Conservation (phyloP, 2,113 vertebrate genomes). For the Gavia stellata region DNA sequence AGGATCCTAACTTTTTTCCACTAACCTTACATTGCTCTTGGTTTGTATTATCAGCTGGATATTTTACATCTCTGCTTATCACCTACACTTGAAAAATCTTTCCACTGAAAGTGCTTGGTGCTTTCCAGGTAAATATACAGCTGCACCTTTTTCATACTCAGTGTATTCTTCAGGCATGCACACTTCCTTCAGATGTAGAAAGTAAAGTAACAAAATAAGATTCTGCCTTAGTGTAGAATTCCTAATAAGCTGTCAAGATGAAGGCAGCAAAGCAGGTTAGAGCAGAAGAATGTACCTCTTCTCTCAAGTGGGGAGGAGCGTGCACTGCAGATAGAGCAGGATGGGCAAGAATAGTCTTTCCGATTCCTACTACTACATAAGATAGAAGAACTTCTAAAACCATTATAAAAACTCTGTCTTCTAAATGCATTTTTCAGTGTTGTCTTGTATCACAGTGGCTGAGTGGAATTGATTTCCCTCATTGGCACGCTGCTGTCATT, state of each 20-base stretch:
- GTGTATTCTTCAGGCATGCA: background rate
- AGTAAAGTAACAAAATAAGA: background rate
- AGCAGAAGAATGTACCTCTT: background rate
- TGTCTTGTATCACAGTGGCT: background rate
- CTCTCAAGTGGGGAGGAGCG: background rate
- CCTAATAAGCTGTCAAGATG: background rate
- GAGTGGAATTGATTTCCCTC: background rate
- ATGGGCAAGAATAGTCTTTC: background rate
- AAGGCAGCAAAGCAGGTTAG: background rate
- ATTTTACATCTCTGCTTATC: background rate
- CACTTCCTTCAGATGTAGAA: background rate
- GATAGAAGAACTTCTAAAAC: background rate
- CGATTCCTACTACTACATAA: background rate
- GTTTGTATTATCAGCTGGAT: slow-evolving; percentile 17
- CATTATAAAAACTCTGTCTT: background rate
- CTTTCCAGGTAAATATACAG: background rate
- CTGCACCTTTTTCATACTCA: background rate
- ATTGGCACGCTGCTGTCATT: background rate
- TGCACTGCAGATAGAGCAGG: background rate
- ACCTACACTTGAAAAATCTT: background rate
- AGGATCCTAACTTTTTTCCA: background rate
- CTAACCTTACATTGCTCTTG: background rate
- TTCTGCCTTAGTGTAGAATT: background rate
- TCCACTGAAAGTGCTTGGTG: background rate
- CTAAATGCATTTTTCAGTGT: background rate